phyloP scores from a whole-genome alignment of 2,797 vertebrate species.

The Poecilia gillii region DNA sequence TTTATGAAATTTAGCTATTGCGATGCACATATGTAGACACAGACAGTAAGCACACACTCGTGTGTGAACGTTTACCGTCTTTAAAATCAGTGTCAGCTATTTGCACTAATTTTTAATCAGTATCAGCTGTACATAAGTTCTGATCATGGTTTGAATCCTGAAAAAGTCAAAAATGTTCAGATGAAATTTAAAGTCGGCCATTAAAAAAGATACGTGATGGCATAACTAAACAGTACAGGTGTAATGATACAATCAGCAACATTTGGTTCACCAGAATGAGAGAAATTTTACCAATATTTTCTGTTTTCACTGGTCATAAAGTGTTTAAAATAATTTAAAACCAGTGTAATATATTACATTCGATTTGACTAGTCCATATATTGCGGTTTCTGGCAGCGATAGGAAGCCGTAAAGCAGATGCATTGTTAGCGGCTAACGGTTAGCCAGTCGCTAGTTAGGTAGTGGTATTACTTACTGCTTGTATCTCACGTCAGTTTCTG shows the following conservation, averaged over 20 bases:
- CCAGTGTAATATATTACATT: not conserved
- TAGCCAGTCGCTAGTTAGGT: not conserved
- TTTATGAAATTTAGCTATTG: not conserved
- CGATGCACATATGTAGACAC: not conserved
- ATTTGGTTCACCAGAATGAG: not conserved
- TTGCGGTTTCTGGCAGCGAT: not conserved
- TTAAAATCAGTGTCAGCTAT: slow-evolving; percentile 4
- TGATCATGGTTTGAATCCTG: not conserved
- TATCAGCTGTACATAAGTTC: not conserved
- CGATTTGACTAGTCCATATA: not conserved
- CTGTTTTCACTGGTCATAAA: not conserved
- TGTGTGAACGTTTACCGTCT: not conserved
- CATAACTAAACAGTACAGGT: not conserved
- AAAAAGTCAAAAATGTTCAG: not conserved
- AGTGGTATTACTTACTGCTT: not conserved
- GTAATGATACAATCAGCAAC: not conserved
- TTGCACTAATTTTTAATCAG: slow-evolving; percentile 2
- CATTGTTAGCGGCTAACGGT: not conserved
- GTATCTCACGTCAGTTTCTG: not conserved
- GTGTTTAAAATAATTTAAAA: not conserved
- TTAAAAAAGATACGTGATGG: not conserved
- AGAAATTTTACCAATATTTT: not conserved
- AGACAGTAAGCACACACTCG: not conserved
- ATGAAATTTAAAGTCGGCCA: not conserved
- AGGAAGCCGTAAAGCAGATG: not conserved